phyloP scores from a whole-genome alignment of 2,888 invertebrate genomes.

The Marronus borbonicus region DNA sequence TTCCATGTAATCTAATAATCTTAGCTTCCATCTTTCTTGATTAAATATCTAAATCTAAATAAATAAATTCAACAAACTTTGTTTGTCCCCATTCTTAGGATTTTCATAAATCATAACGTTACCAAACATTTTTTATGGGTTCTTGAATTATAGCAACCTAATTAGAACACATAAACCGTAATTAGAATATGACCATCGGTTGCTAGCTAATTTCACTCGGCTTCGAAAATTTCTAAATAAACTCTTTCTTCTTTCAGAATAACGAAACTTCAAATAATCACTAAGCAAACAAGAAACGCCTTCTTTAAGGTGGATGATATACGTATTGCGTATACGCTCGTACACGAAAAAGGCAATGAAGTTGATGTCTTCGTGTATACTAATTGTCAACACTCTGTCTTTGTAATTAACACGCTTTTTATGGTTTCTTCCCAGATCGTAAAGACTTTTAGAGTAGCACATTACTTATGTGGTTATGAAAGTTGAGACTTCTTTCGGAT shows the following conservation, averaged over 20 bases:
- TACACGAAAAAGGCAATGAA: constrained; percentile 24
- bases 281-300: constrained; percentile 23
- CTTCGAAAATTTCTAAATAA: not conserved
- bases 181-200: not conserved
- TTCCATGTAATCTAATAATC: no score
- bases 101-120: not conserved
- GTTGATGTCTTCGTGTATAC: constrained; percentile 17
- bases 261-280: constrained; percentile 15
- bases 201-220: constrained; percentile 6
- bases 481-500: not conserved
- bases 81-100: not conserved
- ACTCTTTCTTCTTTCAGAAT: constrained; percentile 16
- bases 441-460: constrained; percentile 1
- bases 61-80: no score
- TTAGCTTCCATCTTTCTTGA: no score
- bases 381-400: constrained; percentile 25
- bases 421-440: constrained; percentile 8
- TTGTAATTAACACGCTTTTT: constrained; percentile 30
- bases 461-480: not conserved
- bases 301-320: constrained; percentile 6
- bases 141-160: constrained; percentile 3
- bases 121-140: not conserved
- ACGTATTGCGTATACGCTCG: not conserved
- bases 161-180: not conserved
- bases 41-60: no score